Evolutionary conservation across 2,113 vertebrate genomes (phyloP).

Genomic region (Myocastor coypus): DNA sequence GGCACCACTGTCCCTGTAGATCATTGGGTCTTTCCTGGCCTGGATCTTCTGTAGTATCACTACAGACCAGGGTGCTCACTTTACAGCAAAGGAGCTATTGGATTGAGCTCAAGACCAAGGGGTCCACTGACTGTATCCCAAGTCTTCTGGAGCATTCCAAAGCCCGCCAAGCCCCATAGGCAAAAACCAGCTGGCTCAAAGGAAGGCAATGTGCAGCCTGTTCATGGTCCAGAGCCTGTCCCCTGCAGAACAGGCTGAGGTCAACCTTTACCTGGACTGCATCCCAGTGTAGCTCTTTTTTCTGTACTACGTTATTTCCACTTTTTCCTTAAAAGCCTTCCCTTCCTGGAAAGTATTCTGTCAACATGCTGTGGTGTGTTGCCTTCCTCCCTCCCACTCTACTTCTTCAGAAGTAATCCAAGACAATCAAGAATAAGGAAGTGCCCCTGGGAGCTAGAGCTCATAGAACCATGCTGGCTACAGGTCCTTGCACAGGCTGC

Average conservation of each 20-base stretch:
- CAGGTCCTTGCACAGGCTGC: not conserved
- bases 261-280: not conserved
- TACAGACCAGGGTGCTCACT: not conserved
- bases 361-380: not conserved
- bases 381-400: not conserved
- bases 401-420: not conserved
- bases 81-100: not conserved
- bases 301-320: not conserved
- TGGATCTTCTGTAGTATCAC: not conserved
- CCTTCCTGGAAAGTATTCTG: not conserved
- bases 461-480: not conserved
- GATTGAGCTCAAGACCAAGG: not conserved
- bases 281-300: not conserved
- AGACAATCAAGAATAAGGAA: not conserved
- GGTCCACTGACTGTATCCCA: not conserved
- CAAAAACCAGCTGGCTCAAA: not conserved
- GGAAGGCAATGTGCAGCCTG: not conserved
- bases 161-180: not conserved
- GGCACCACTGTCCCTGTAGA: no score
- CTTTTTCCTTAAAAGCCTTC: not conserved
- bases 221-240: not conserved
- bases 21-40: not conserved
- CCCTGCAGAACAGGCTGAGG: not conserved
- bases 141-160: not conserved
- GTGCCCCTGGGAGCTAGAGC: not conserved